Evolutionary conservation across 1,140 invertebrate genomes (phyloP).

Genomic region (Danaus melanippus): DNA sequence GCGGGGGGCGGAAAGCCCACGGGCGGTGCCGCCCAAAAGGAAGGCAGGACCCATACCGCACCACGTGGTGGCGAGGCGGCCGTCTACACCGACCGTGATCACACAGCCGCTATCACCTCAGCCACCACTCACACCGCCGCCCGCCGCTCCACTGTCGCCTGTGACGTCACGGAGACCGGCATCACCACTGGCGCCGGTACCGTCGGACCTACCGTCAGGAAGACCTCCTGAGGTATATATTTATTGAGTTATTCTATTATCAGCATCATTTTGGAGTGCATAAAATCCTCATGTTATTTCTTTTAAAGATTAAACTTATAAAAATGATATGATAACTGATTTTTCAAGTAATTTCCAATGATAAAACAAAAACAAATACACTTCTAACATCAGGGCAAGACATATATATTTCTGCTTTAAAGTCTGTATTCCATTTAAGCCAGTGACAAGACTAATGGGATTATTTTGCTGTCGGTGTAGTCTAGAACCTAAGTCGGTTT

Average conservation of each 20-base stretch:
- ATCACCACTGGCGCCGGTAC: constrained; percentile 44
- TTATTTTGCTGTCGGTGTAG: too few relatives aligned
- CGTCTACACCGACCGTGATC: constrained; percentile 21
- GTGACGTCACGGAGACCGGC: constrained; percentile 37
- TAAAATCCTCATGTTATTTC: too few relatives aligned
- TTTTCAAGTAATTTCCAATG: too few relatives aligned
- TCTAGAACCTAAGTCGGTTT: too few relatives aligned
- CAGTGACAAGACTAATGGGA: too few relatives aligned
- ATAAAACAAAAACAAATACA: too few relatives aligned
- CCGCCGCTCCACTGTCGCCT: constrained; percentile 25
- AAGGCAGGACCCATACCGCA: constrained; percentile 79
- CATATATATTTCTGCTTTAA: too few relatives aligned
- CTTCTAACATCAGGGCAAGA: too few relatives aligned
- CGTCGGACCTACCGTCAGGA: constrained; percentile 45
- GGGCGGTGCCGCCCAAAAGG: constrained; percentile 71
- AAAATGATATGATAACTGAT: too few relatives aligned
- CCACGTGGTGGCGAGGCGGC: constrained; percentile 68
- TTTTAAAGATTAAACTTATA: too few relatives aligned
- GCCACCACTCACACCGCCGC: constrained; percentile 17
- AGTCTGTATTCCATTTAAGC: too few relatives aligned
- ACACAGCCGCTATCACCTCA: constrained; percentile 15
- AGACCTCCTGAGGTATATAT: constrained; percentile 48
- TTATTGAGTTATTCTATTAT: not conserved
- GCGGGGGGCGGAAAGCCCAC: constrained; percentile 38
- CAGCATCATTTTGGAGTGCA: too few relatives aligned